Conservation (phyloP, 2,113 vertebrate genomes). For the Lepus americanus region DNA sequence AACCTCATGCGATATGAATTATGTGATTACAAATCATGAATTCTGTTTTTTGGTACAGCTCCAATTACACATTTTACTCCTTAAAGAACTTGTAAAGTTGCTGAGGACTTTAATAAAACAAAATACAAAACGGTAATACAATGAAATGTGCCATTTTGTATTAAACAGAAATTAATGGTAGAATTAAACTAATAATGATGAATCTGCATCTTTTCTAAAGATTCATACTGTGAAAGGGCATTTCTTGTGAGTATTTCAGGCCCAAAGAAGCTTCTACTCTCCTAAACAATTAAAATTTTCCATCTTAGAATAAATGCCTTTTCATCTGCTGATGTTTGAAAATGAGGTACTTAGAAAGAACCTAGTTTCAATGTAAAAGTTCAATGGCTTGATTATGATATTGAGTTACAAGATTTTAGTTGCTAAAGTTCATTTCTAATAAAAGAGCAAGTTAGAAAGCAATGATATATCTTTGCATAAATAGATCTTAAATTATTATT, state of each 20-base stretch:
- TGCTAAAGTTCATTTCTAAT: slow-evolving; percentile 76
- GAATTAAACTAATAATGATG: slow-evolving; percentile 29
- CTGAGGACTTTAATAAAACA: slow-evolving; percentile 28
- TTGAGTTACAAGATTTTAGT: slow-evolving; percentile 76
- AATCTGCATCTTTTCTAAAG: slow-evolving; percentile 69
- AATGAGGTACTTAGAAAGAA: slow-evolving; percentile 71
- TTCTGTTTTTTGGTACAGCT: neutral
- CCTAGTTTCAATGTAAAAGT: slow-evolving; percentile 75
- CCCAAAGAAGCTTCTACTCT: slow-evolving; percentile 52
- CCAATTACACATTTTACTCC: slow-evolving; percentile 1
- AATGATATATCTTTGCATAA: slow-evolving; percentile 73
- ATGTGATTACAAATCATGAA: neutral
- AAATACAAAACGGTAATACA: slow-evolving; percentile 41
- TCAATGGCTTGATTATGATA: slow-evolving; percentile 78
- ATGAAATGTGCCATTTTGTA: slow-evolving; percentile 45
- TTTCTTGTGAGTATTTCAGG: slow-evolving; percentile 41
- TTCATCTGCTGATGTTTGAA: slow-evolving; percentile 57
- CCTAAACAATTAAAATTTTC: slow-evolving; percentile 76
- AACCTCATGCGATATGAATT: neutral
- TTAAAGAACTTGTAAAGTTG: slow-evolving; percentile 56
- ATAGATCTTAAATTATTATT: slow-evolving; percentile 81
- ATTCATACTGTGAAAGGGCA: slow-evolving; percentile 3
- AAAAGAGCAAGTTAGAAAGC: slow-evolving; percentile 77
- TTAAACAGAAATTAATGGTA: slow-evolving; percentile 57
- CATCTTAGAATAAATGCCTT: slow-evolving; percentile 63